These are phyloP conservation scores for Labeo rohita DNA, from an alignment of 2,113 vertebrate species.

Conservation along the genomic window DNA sequence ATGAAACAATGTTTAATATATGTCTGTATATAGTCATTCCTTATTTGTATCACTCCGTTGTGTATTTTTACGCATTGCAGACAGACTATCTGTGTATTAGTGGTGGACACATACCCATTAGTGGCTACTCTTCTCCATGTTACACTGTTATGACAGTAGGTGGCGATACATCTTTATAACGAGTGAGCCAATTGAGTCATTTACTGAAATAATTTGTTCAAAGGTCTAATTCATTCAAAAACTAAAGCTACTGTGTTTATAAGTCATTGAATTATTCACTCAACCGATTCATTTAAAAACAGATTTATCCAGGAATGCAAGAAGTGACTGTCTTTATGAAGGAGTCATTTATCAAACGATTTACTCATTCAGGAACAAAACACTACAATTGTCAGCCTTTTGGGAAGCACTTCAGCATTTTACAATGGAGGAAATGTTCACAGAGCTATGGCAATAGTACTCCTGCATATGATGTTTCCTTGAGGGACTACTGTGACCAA, in stretches of 20 bases:
- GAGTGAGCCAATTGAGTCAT: neutral
- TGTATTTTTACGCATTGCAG: neutral
- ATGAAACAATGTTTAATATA: neutral
- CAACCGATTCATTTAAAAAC: neutral
- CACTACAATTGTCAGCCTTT: neutral
- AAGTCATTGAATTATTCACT: neutral
- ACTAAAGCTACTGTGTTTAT: neutral
- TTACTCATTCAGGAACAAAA: neutral
- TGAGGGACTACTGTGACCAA: no score
- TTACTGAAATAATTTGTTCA: neutral
- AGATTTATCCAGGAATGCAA: conserved; percentile 7
- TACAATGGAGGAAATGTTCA: no score
- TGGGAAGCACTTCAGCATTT: neutral
- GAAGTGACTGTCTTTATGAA: neutral
- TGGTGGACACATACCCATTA: no score
- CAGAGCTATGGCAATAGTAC: no score
- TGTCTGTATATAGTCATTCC: neutral
- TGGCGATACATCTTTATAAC: neutral
- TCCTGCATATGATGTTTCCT: no score
- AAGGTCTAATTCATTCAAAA: neutral
- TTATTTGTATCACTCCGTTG: neutral
- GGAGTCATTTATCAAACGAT: neutral
- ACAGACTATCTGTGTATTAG: neutral
- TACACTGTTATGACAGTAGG: neutral
- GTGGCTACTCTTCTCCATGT: neutral